A percentile compares a stretch with the other conserved stretches of the same genome.
Conservation (phyloP, 2,888 invertebrate species). For the Oithona nana region DNA sequence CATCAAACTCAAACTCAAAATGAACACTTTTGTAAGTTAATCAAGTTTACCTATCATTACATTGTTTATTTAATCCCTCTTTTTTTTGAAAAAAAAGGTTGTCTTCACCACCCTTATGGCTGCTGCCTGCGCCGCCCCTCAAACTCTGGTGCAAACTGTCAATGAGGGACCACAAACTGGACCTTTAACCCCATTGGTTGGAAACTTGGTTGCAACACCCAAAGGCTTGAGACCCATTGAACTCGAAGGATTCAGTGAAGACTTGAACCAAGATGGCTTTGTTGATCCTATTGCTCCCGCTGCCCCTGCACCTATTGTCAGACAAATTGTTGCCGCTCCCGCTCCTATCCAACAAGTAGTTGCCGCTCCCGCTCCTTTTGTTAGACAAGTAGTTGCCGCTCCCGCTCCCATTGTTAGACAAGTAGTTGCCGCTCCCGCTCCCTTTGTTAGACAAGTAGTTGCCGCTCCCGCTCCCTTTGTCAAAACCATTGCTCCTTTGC, state of each 20-base stretch:
- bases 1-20: not conserved
- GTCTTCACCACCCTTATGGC: not conserved
- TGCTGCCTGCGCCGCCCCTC: not conserved
- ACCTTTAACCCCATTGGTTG: conserved; percentile 6
- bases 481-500: not conserved
- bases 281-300: conserved; percentile 12
- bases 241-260: conserved; percentile 12
- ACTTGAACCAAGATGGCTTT: conserved; percentile 14
- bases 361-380: not conserved
- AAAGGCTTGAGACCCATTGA: conserved; percentile 5
- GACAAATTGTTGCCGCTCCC: not conserved
- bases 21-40: not conserved
- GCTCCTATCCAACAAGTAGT: not conserved
- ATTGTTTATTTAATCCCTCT: not conserved
- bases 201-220: conserved; percentile 5
- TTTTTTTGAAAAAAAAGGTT: not conserved
- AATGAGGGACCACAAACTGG: conserved; percentile 5
- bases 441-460: not conserved
- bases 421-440: not conserved
- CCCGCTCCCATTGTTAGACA: not conserved
- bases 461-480: not conserved
- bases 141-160: not conserved
- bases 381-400: not conserved
- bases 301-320: not conserved
- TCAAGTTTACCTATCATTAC: not conserved